Conservation (phyloP, 2,888 invertebrate species). For the Eupithecia pulchellata region DNA sequence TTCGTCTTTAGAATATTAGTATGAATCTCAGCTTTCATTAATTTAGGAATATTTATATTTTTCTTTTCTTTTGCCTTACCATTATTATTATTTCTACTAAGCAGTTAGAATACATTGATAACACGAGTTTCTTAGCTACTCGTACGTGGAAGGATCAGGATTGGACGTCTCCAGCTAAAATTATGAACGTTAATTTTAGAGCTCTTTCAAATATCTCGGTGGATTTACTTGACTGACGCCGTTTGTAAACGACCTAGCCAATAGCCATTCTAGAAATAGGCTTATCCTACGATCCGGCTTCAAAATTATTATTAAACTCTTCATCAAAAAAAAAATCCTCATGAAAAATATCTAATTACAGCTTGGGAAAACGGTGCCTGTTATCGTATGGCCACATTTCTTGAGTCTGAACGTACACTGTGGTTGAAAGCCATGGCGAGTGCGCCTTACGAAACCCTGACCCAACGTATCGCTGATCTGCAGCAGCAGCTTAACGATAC, state of each 20-base stretch:
- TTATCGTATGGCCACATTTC: constrained; percentile 92
- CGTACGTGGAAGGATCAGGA: too few species aligned
- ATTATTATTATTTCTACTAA: too few species aligned
- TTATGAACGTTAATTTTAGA: too few species aligned
- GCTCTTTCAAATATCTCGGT: neutral
- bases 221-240: neutral
- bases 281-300: neutral
- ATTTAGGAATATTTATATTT: too few species aligned
- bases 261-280: neutral
- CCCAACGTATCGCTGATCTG: constrained; percentile 88
- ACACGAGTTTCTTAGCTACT: too few species aligned
- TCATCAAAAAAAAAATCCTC: too few species aligned
- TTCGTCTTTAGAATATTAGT: too few species aligned
- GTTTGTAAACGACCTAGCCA: neutral
- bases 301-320: too few species aligned
- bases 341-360: constrained; percentile 60
- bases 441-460: constrained; percentile 93
- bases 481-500: constrained; percentile 87
- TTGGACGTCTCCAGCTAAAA: too few species aligned
- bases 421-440: constrained; percentile 94
- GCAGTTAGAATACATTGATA: too few species aligned
- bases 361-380: constrained; percentile 93
- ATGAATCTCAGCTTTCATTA: too few species aligned
- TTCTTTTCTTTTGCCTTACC: too few species aligned
- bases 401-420: constrained; percentile 92